A percentile compares a stretch with the other conserved stretches of the same genome.
Evolutionary conservation across 2,113 vertebrate species (phyloP).

Genomic region (Helogale parvula): DNA sequence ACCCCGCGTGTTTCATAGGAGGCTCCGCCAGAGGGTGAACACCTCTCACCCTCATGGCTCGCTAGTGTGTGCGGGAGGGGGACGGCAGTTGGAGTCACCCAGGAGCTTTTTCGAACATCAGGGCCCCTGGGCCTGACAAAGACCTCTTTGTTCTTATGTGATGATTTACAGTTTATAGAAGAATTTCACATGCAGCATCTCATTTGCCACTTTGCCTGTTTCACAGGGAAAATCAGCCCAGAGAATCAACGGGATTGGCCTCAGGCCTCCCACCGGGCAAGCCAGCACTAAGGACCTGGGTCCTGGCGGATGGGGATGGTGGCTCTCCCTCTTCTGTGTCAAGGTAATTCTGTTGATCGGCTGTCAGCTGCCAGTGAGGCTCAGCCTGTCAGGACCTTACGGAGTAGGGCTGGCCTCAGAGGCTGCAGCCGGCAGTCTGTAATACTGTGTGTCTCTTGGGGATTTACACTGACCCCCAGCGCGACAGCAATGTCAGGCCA

Average conservation of each 20-base stretch:
- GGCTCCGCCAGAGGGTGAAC: fast-evolving
- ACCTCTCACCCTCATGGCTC: not conserved
- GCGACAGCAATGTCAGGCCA: not conserved
- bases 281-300: not conserved
- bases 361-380: not conserved
- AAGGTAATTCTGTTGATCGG: conserved; percentile 40
- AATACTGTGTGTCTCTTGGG: not conserved
- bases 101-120: not conserved
- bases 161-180: not conserved
- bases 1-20: not conserved
- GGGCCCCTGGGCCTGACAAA: not conserved
- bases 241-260: not conserved
- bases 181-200: not conserved
- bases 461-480: not conserved
- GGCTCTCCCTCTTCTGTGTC: not conserved
- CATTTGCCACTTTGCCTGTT: not conserved
- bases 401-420: not conserved
- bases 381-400: not conserved
- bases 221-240: conserved; percentile 20
- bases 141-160: not conserved
- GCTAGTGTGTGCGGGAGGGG: fast-evolving
- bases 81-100: not conserved
- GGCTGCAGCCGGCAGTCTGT: too few relatives aligned
- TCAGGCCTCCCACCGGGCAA: not conserved
- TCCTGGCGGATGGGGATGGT: not conserved